phyloP scores from a whole-genome alignment of 2,888 invertebrate genomes.

The Anagyrus pseudococci region DNA sequence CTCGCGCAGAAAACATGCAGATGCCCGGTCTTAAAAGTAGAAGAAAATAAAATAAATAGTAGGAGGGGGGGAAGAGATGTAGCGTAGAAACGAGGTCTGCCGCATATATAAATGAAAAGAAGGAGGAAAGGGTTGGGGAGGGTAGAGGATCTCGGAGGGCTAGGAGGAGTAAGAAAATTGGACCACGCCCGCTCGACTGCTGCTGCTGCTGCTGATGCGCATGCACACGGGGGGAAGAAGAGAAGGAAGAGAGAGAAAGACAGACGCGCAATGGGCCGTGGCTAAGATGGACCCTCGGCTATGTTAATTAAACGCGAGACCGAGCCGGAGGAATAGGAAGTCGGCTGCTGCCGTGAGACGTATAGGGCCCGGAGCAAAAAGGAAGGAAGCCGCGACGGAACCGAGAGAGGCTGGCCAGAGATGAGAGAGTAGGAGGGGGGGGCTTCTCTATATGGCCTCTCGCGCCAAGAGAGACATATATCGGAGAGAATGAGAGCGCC shows the following conservation, averaged over 20 bases:
- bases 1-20: too few species aligned
- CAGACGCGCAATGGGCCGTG: slow-evolving; percentile 45
- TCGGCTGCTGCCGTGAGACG: too few species aligned
- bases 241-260: slow-evolving; percentile 25
- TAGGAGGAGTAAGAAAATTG: slow-evolving; percentile 23
- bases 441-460: too few species aligned
- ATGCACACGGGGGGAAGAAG: neutral
- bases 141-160: neutral
- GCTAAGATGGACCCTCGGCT: slow-evolving; percentile 49
- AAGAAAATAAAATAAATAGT: slow-evolving; percentile 3
- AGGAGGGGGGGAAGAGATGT: too few species aligned
- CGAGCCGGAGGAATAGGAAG: neutral
- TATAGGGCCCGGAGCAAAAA: slow-evolving; percentile 17
- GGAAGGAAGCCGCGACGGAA: slow-evolving; percentile 33
- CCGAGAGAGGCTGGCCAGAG: slow-evolving; percentile 14
- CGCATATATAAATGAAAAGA: neutral
- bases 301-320: slow-evolving; percentile 57
- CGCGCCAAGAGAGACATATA: slow-evolving; percentile 17
- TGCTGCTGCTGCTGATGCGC: neutral
- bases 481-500: slow-evolving; percentile 40
- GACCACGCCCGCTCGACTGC: slow-evolving; percentile 18
- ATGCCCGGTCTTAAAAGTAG: neutral
- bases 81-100: neutral
- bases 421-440: too few species aligned
- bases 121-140: neutral